Base-by-base conservation (phyloP, 2,113 vertebrate genomes). In the Microtus ochrogaster region DNA sequence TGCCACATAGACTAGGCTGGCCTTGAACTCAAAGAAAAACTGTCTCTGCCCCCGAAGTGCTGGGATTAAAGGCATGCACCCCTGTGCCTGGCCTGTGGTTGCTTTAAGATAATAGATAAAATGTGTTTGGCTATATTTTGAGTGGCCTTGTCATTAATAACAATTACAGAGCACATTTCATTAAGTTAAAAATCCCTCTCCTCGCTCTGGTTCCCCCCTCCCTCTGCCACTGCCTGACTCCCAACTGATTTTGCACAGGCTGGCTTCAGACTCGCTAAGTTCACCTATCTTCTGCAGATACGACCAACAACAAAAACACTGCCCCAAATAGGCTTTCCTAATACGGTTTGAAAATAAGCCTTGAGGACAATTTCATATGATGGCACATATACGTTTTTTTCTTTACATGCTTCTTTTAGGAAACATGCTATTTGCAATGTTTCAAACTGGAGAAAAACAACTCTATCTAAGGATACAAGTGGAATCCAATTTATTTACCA, bases 401-500 rank as follows among this genome's bases (percentile, higher is more conserved):
- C 66, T 33, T 68, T 33, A 33, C 5, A 5, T 8, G 12, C 12
- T 68, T 33, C 84, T 96, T 85, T 97, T 83, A 97, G 91, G 22
- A 8, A 96, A 36, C 11, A 89, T 84, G 19, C 24, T 26, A 61
- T 61, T 55, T 82, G 52, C 12, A 82, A 58, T 82, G 95, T 98
- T 92, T 96, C 98, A 97, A 98, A 96, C 72, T 96, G 89, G 95
- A 82, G 74, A 86, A 90, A 95, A 94, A 93, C 44, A 95, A 92
- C 10, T 8, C 1, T 78, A 94, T 8, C 1, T 78, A 94, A 85
- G 90, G 95, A 85, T 83, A 96, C 77, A 97, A 97, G 97, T 91
- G 39, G 28, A 97, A 97, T 87, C 76, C 92, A 96, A 94, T 97
- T 97, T 97, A 97, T 97, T 83, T 98, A 98, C 96, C 95, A 98